These are phyloP conservation scores for Tetraneura akinire DNA, from an alignment of 1,140 invertebrate species.

Conservation along the genomic window DNA sequence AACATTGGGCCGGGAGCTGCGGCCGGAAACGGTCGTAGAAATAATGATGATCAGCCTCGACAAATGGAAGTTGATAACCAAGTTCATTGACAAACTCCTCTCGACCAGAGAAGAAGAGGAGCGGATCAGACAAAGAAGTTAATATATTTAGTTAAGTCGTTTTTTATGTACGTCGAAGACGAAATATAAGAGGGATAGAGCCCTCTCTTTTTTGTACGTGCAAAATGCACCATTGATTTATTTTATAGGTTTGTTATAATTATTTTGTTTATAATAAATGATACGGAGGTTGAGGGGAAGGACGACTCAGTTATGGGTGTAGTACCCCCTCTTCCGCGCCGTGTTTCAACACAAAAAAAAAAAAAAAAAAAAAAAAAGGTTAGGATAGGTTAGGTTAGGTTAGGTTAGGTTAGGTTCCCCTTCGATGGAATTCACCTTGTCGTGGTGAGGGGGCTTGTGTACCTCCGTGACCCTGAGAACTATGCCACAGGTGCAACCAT, in stretches of 20 bases:
- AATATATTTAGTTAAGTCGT: background rate
- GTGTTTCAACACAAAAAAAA: background rate
- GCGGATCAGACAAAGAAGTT: background rate
- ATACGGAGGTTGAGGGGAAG: background rate
- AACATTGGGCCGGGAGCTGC: background rate
- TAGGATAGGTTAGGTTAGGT: too few relatives aligned
- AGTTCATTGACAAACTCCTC: background rate
- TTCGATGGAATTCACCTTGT: too few relatives aligned
- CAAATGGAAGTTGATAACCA: background rate
- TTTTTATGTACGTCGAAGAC: background rate
- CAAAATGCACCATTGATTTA: background rate
- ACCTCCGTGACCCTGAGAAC: too few relatives aligned
- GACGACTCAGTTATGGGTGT: background rate
- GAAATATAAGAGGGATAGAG: background rate
- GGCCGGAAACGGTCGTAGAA: background rate
- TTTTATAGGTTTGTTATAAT: background rate
- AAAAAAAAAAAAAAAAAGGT: too few relatives aligned
- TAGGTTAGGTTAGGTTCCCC: too few relatives aligned
- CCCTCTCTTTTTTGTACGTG: background rate
- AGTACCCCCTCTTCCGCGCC: background rate
- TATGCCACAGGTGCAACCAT: too few relatives aligned
- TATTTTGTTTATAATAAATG: background rate
- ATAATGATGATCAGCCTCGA: background rate
- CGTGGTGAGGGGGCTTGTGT: too few relatives aligned
- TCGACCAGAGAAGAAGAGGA: background rate